These are phyloP conservation scores for Gonocerus acuteangulatus DNA, from an alignment of 2,888 invertebrate genomes.

Conservation along the genomic window DNA sequence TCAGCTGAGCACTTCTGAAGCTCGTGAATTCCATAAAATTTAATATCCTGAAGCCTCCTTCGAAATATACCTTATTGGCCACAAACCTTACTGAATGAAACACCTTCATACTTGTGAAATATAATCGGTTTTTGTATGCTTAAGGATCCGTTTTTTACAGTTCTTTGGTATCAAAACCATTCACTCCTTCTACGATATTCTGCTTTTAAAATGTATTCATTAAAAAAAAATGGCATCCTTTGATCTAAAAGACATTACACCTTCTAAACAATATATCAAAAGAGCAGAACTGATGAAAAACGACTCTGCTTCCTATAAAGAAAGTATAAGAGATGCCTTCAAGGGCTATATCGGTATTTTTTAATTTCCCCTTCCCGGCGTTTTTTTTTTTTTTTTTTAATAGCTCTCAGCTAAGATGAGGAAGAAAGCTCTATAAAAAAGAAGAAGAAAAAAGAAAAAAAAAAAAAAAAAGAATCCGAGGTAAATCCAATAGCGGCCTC, in stretches of 20 bases:
- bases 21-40: no score
- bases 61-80: no score
- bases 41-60: no score
- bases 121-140: no score
- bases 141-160: no score
- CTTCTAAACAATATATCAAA: background rate
- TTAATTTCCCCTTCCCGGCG: conserved; percentile 7
- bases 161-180: no score
- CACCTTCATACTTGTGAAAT: no score
- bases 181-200: no score
- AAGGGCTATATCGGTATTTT: conserved; percentile 11
- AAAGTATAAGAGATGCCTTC: conserved; percentile 3
- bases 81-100: no score
- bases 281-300: background rate
- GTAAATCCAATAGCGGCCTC: conserved; percentile 31
- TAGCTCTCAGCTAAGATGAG: background rate
- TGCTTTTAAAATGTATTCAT: no score
- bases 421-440: conserved; percentile 19
- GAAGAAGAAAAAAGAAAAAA: conserved; percentile 3
- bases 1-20: no score
- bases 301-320: conserved; percentile 1
- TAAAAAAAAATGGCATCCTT: no score
- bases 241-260: conserved; percentile 16
- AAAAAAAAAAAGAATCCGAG: conserved; percentile 25
- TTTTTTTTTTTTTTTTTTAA: conserved; percentile 1